A percentile compares a stretch with the other conserved stretches of the same genome.
Evolutionary conservation across 2,113 vertebrate genomes (phyloP).

Genomic region (Enhydra lutris): DNA sequence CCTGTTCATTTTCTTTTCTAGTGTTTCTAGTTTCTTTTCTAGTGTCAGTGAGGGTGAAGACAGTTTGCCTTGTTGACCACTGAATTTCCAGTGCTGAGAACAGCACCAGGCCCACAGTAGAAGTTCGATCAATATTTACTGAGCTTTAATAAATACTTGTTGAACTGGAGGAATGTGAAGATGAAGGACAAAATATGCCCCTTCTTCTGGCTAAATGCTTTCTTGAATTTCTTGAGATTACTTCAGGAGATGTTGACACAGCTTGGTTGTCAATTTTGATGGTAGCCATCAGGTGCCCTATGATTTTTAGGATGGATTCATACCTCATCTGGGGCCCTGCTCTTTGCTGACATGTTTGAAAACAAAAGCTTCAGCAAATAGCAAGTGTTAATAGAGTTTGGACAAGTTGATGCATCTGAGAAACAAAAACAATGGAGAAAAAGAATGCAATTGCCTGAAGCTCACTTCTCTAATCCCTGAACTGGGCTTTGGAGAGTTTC

Average conservation of each 20-base stretch:
- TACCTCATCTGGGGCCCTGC: neutral
- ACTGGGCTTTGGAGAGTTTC: neutral
- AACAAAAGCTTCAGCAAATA: slow-evolving; percentile 44
- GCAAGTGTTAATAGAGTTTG: slow-evolving; percentile 44
- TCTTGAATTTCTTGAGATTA: neutral
- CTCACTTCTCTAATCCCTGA: neutral
- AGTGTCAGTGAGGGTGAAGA: neutral
- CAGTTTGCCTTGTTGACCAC: neutral
- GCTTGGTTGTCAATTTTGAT: neutral
- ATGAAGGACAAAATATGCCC: neutral
- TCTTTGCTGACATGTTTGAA: slow-evolving; percentile 43
- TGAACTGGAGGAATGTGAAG: neutral
- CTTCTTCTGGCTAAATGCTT: neutral
- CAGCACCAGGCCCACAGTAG: neutral
- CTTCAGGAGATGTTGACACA: slow-evolving; percentile 7
- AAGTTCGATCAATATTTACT: neutral
- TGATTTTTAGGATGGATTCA: neutral
- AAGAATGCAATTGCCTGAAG: neutral
- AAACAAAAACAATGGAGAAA: neutral
- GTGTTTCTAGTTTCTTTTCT: neutral
- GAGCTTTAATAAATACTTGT: slow-evolving; percentile 4
- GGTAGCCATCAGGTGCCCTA: neutral
- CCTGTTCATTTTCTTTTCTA: neutral
- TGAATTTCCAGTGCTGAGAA: neutral
- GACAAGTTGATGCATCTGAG: neutral